Conservation (phyloP, 2,797 vertebrate genomes). For the Arnoldichthys spilopterus region DNA sequence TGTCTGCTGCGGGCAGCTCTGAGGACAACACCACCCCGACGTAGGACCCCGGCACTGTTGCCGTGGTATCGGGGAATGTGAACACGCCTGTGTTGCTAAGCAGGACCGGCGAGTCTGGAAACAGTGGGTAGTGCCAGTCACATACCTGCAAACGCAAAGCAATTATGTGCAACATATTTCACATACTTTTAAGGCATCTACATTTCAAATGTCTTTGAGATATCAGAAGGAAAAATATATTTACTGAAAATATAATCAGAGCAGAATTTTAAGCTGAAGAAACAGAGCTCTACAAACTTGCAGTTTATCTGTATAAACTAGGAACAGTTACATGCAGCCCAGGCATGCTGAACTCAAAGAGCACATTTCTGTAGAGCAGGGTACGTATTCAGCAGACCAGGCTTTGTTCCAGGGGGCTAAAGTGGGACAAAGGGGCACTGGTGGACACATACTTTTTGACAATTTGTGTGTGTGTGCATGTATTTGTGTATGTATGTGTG, state of each 20-base stretch:
- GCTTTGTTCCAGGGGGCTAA: constrained; percentile 39
- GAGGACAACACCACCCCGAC: constrained; percentile 93
- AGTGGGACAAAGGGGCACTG: constrained; percentile 25
- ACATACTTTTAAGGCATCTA: neutral
- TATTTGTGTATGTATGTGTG: neutral
- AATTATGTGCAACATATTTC: neutral
- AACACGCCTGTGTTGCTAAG: constrained; percentile 89
- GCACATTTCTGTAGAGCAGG: neutral
- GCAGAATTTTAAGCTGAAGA: neutral
- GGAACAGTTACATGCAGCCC: neutral
- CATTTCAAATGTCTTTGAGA: neutral
- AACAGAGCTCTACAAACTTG: neutral
- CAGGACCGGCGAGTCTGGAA: constrained; percentile 87
- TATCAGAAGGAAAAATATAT: neutral
- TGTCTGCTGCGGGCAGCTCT: constrained; percentile 82
- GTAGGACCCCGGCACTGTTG: constrained; percentile 82
- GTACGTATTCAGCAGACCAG: neutral
- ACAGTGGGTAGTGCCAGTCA: constrained; percentile 89
- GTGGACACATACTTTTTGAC: constrained; percentile 3
- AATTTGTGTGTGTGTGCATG: neutral
- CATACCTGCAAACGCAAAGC: constrained; percentile 82
- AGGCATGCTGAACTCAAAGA: neutral
- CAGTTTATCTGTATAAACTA: neutral
- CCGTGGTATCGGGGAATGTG: constrained; percentile 91
- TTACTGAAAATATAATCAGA: neutral